A percentile compares a stretch with the other conserved stretches of the same genome.
These are phyloP conservation scores for Nemopilema nomurai DNA, from an alignment of 30 jellyfish, hydroid and myxozoan species.

Conservation along the genomic window DNA sequence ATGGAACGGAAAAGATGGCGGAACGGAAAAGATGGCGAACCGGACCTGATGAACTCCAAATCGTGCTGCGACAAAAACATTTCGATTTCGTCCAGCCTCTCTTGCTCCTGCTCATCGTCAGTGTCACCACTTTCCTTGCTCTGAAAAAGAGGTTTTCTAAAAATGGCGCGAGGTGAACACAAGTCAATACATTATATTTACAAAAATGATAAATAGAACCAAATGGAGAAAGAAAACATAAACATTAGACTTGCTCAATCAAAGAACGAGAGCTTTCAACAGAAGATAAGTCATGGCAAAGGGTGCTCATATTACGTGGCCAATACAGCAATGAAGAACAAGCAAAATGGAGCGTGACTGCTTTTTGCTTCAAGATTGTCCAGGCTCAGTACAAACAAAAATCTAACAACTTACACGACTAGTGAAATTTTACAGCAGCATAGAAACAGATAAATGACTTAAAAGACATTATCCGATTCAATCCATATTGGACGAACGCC, in stretches of 20 bases:
- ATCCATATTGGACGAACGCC: too few relatives aligned
- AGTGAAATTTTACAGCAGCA: neutral
- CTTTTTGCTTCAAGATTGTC: too few relatives aligned
- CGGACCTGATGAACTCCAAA: constrained; percentile 59
- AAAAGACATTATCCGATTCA: too few relatives aligned
- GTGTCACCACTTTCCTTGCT: constrained; percentile 95
- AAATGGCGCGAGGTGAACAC: too few relatives aligned
- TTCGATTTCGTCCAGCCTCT: constrained; percentile 85
- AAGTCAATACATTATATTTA: too few relatives aligned
- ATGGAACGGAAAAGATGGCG: neutral
- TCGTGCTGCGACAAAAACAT: constrained; percentile 79
- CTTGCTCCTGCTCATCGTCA: constrained; percentile 96
- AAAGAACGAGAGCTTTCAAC: neutral
- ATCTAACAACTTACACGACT: too few relatives aligned
- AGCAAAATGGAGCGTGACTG: too few relatives aligned
- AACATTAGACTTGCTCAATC: neutral
- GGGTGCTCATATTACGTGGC: too few relatives aligned
- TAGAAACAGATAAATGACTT: neutral
- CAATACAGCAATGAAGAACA: too few relatives aligned
- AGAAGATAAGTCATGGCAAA: neutral
- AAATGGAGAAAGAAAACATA: neutral
- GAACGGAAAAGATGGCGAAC: too few relatives aligned
- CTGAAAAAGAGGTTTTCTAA: constrained; percentile 6
- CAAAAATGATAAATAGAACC: neutral
- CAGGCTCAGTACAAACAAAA: too few relatives aligned